phyloP scores from a whole-genome alignment of 1,140 invertebrate genomes.

The Lasioglossum baleicum region DNA sequence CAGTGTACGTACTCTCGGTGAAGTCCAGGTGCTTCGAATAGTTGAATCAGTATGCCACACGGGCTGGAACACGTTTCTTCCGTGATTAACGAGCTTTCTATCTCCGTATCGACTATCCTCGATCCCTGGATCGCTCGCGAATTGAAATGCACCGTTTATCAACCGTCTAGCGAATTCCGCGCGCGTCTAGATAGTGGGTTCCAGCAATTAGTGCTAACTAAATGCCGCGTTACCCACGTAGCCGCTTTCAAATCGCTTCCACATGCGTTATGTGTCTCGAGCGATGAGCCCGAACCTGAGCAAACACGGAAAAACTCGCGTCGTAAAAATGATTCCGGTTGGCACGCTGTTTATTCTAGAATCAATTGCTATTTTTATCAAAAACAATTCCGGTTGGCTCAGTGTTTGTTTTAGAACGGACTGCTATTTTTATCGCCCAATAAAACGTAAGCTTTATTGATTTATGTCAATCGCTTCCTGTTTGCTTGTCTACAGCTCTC shows the following conservation, averaged over 20 bases:
- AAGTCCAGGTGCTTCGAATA: neutral
- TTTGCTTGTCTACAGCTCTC: no score
- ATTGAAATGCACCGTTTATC: slow-evolving; percentile 37
- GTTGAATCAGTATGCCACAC: slow-evolving; percentile 18
- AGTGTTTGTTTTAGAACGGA: no score
- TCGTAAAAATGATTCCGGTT: no score
- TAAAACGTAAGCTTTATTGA: no score
- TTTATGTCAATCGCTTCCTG: no score
- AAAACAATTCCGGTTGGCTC: no score
- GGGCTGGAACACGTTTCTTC: neutral
- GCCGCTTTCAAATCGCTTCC: slow-evolving; percentile 1
- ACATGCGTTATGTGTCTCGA: neutral
- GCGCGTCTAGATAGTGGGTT: neutral
- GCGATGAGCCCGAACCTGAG: no score
- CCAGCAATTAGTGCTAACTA: slow-evolving; percentile 19
- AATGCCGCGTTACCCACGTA: neutral
- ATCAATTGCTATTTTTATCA: no score
- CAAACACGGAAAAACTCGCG: no score
- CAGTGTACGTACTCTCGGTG: neutral
- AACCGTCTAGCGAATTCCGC: slow-evolving; percentile 13
- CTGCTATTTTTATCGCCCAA: no score
- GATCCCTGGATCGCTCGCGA: slow-evolving; percentile 1
- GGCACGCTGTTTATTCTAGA: no score
- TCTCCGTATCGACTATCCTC: neutral
- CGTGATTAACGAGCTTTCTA: slow-evolving; percentile 45